A percentile compares a stretch with the other conserved stretches of the same genome.
Evolutionary conservation across 92 coral and sea anemone genomes (phyloP).

Genomic region (Bergia puertoricense): DNA sequence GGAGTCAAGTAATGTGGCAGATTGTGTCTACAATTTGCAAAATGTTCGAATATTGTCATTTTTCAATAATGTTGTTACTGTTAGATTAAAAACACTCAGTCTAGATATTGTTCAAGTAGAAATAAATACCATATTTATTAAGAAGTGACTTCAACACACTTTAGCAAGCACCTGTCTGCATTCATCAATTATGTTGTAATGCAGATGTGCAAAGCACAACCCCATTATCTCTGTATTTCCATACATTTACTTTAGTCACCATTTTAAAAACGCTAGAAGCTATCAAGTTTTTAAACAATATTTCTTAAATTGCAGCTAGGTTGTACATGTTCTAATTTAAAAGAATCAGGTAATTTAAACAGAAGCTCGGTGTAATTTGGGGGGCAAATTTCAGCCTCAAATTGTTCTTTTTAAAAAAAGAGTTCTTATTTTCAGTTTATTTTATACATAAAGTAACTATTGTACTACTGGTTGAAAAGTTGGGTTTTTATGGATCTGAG

Average conservation of each 20-base stretch:
- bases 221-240: not conserved
- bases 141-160: not conserved
- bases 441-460: too few relatives aligned
- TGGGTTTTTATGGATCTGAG: too few relatives aligned
- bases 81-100: not conserved
- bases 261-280: not conserved
- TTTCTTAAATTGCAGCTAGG: too few relatives aligned
- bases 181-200: too few relatives aligned
- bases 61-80: not conserved
- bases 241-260: not conserved
- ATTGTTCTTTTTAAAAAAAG: too few relatives aligned
- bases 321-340: too few relatives aligned
- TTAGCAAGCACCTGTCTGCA: not conserved
- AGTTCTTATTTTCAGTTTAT: too few relatives aligned
- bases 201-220: not conserved
- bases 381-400: too few relatives aligned
- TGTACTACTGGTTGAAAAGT: too few relatives aligned
- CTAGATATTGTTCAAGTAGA: constrained; percentile 3
- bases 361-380: too few relatives aligned
- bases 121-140: not conserved
- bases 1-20: not conserved
- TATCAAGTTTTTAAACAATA: too few relatives aligned
- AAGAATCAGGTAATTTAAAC: too few relatives aligned
- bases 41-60: not conserved
- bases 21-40: not conserved